A percentile compares a stretch with the other conserved stretches of the same genome.
Conservation (phyloP, 2,888 invertebrate species). For the Ormyrus pomaceus region DNA sequence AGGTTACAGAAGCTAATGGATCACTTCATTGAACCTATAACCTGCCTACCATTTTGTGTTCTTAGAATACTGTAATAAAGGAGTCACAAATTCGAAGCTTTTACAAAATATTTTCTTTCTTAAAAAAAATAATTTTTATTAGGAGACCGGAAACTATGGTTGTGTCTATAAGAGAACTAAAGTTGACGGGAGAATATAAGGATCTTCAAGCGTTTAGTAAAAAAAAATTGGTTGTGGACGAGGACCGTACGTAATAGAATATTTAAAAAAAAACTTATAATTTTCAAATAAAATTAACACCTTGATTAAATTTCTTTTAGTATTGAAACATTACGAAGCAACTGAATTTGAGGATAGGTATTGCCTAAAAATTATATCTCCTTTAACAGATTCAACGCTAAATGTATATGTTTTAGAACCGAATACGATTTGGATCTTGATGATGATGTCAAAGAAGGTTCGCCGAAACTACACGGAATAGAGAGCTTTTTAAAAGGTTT, state of each 20-base stretch:
- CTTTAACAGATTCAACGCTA: too few species aligned
- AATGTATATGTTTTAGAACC: conserved; percentile 53
- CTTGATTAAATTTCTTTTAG: too few species aligned
- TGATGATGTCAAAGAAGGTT: neutral
- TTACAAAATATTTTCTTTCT: too few species aligned
- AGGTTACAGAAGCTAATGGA: conserved; percentile 80
- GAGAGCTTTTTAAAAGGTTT: conserved; percentile 74
- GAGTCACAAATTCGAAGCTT: too few species aligned
- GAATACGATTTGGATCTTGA: neutral
- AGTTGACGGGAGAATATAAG: conserved; percentile 78
- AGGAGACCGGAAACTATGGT: conserved; percentile 72
- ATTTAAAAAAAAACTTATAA: too few species aligned
- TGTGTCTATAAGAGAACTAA: conserved; percentile 81
- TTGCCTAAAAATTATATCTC: too few species aligned
- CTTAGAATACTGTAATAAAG: conserved; percentile 67
- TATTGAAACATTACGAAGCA: too few species aligned
- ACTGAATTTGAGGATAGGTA: too few species aligned
- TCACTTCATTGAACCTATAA: conserved; percentile 82
- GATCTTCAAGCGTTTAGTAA: too few species aligned
- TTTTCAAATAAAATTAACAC: too few species aligned
- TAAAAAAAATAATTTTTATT: conserved; percentile 1
- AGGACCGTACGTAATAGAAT: too few species aligned
- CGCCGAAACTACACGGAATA: neutral
- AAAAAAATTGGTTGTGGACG: too few species aligned
- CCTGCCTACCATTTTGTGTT: conserved; percentile 71